These are phyloP conservation scores for Hemicentrotus pulcherrimus DNA, from an alignment of 35 echinoderm and acorn worm genomes.

Conservation along the genomic window DNA sequence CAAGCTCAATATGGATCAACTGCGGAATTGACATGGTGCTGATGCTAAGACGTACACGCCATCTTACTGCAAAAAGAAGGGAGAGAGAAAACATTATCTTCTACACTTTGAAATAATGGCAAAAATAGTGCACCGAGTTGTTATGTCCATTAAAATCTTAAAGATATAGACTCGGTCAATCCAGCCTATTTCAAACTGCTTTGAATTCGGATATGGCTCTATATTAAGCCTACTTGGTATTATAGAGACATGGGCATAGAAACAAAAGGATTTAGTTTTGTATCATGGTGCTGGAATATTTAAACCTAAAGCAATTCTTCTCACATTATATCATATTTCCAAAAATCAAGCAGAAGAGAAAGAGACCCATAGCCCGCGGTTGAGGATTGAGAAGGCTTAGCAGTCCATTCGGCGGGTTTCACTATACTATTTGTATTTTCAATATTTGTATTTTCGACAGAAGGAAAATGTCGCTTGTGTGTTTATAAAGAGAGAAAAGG, in stretches of 20 bases:
- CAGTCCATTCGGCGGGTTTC: background rate
- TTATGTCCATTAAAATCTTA: background rate
- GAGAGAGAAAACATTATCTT: background rate
- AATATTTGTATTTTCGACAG: too few species aligned
- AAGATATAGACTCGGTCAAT: background rate
- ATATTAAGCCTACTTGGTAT: background rate
- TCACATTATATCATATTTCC: background rate
- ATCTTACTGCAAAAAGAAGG: background rate
- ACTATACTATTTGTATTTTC: background rate
- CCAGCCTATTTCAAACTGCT: background rate
- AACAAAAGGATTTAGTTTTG: background rate
- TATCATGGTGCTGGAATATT: background rate
- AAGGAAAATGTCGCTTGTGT: too few species aligned
- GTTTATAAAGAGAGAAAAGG: too few species aligned
- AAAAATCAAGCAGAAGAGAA: background rate
- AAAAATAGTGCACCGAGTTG: background rate
- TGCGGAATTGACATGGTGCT: too few species aligned
- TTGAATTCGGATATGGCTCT: background rate
- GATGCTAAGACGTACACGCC: background rate
- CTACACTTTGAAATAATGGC: background rate
- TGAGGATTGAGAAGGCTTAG: background rate
- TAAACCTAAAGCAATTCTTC: background rate
- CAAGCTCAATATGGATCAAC: too few species aligned
- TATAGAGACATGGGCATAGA: background rate
- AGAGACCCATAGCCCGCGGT: background rate